Base-by-base conservation (phyloP, 2,888 invertebrate species). In the Acanthosoma haemorrhoidale region DNA sequence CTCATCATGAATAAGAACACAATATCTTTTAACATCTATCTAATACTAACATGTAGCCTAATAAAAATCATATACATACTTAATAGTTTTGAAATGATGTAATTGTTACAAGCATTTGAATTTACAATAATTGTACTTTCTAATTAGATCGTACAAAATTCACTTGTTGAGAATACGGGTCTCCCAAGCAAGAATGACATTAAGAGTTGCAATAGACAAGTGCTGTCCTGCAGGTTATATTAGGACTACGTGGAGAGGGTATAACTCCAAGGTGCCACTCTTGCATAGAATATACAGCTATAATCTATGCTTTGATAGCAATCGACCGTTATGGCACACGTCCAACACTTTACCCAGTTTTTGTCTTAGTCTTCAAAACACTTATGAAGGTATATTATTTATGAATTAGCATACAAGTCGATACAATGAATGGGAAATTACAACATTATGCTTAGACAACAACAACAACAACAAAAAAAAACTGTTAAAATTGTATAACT, bases 21-120 rank as follows among this genome's bases (percentile, higher is more conserved):
- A 25, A 51, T n/a, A 51, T 25, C 25, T 13, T 51, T 43, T 51
- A 51, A n/a, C 29, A 29, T 5, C 25, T 51, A 51, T n/a, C 51
- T 51, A 51, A 51, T 51, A 51, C 51, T 51, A 51, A 29, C 25
- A 51, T n/a, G 29, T 51, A 25, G 51, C 51, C 51, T 51, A 51
- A n/a, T 25, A 25, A 51, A 51, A 51, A 25, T n/a, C n/a, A n/a
- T n/a, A n/a, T n/a, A 51, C 29, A 51, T 51, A 51, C 13, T 25
- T 51, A n/a, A 6, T 51, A 25, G 51, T n/a, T 25, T 51, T 25
- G 25, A 51, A 51, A 51, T 51, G n/a, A 51, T n/a, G 29, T 25
- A 51, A 51, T 51, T 51, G 51, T 25, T 51, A 51, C 51, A 51
- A 25, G 51, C 51, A 51, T 25, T 25, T 25, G 13, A 25, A 51